phyloP scores from a whole-genome alignment of 2,113 vertebrate species.

The Canis aureus region DNA sequence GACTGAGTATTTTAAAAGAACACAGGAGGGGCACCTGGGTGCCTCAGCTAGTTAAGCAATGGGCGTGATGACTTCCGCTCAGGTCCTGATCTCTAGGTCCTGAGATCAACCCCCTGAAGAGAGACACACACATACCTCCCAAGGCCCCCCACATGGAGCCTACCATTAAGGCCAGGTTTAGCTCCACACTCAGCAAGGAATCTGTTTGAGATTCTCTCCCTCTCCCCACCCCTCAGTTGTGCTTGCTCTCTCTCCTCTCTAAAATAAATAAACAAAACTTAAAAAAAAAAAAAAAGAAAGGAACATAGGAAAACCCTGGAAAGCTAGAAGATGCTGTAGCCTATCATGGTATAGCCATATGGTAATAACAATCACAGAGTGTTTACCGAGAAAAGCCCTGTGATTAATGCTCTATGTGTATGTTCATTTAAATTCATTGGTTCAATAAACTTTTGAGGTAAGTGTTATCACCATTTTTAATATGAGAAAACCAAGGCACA shows the following conservation, averaged over 20 bases:
- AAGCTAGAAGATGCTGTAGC: background rate
- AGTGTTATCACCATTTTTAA: constrained; percentile 8
- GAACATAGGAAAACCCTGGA: background rate
- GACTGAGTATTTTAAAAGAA: background rate
- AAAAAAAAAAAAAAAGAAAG: background rate
- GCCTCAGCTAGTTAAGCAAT: background rate
- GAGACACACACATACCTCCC: too few species aligned
- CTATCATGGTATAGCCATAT: background rate
- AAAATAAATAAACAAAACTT: background rate
- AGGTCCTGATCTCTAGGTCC: background rate
- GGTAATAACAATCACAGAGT: background rate
- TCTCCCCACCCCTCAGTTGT: background rate
- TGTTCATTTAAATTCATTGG: background rate
- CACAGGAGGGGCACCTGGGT: background rate
- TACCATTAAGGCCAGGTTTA: background rate
- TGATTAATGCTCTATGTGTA: background rate
- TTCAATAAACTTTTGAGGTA: background rate
- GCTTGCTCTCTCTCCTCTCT: background rate
- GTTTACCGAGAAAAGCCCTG: background rate
- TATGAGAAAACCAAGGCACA: background rate
- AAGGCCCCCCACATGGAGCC: too few species aligned
- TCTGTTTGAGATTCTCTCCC: background rate
- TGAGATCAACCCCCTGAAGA: background rate
- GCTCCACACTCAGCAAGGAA: background rate
- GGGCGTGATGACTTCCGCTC: background rate